Evolutionary conservation across 2,113 vertebrate species (phyloP).

Genomic region (Thymallus thymallus): DNA sequence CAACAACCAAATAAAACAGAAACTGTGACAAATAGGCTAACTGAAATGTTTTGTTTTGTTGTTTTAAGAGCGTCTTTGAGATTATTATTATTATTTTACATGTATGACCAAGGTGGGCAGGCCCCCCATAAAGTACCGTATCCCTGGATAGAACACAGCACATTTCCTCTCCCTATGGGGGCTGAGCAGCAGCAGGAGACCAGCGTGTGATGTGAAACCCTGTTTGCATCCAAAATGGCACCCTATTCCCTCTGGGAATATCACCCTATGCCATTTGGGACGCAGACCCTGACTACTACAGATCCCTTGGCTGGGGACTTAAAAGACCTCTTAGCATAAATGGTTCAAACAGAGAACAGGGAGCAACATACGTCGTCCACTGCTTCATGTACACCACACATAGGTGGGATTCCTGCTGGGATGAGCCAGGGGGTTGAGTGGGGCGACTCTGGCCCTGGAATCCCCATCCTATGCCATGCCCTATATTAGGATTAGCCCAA

Average conservation of each 20-base stretch:
- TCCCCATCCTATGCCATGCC: not conserved
- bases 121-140: too few relatives aligned
- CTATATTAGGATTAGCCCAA: not conserved
- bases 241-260: not conserved
- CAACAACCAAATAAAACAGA: too few relatives aligned
- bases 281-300: not conserved
- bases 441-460: not conserved
- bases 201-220: too few relatives aligned
- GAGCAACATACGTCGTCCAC: not conserved
- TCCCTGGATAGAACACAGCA: too few relatives aligned
- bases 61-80: too few relatives aligned
- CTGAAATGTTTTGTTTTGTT: too few relatives aligned
- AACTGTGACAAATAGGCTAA: too few relatives aligned
- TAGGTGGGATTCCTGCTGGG: constrained; percentile 1
- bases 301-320: not conserved
- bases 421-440: not conserved
- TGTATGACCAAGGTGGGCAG: too few relatives aligned
- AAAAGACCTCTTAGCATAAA: constrained; percentile 11
- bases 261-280: not conserved
- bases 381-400: constrained; percentile 5
- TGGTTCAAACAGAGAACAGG: not conserved
- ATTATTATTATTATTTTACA: too few relatives aligned
- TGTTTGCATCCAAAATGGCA: too few relatives aligned
- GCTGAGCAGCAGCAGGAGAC: not conserved
- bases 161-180: constrained; percentile 4